phyloP scores from a whole-genome alignment of 1,140 invertebrate species.

The Reticulitermes speratus region DNA sequence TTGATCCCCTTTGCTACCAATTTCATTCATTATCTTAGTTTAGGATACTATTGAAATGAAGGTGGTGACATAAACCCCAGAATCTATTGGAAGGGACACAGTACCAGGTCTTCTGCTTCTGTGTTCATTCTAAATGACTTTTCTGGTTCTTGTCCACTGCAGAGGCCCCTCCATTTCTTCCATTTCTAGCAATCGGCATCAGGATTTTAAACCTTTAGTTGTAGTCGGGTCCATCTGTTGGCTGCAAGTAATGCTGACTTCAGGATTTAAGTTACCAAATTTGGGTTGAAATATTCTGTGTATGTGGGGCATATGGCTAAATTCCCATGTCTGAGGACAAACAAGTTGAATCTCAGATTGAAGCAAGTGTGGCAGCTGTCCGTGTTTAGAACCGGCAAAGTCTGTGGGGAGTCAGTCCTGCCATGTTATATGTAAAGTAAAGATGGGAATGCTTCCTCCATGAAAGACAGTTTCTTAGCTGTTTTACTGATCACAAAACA shows the following conservation, averaged over 20 bases:
- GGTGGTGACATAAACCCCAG: background rate
- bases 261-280: background rate
- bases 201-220: no score
- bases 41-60: slow-evolving; percentile 22
- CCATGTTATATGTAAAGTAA: background rate
- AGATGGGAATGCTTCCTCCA: background rate
- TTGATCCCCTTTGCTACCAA: background rate
- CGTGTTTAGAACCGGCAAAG: background rate
- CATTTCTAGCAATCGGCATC: background rate
- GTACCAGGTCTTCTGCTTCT: background rate
- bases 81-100: background rate
- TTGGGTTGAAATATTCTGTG: background rate
- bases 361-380: no score
- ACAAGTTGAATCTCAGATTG: no score
- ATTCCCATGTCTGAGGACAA: no score
- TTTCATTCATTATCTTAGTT: slow-evolving; percentile 25
- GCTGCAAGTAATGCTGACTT: background rate
- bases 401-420: background rate
- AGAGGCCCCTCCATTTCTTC: background rate
- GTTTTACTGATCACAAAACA: background rate
- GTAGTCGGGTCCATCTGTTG: background rate
- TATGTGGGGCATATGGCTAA: background rate
- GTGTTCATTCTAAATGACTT: background rate
- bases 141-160: background rate
- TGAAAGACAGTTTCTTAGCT: background rate